Percentiles rank a stretch among this genome's conserved stretches.
These are phyloP conservation scores for Folsomia candida DNA, from an alignment of 2,888 invertebrate species.

Conservation along the genomic window DNA sequence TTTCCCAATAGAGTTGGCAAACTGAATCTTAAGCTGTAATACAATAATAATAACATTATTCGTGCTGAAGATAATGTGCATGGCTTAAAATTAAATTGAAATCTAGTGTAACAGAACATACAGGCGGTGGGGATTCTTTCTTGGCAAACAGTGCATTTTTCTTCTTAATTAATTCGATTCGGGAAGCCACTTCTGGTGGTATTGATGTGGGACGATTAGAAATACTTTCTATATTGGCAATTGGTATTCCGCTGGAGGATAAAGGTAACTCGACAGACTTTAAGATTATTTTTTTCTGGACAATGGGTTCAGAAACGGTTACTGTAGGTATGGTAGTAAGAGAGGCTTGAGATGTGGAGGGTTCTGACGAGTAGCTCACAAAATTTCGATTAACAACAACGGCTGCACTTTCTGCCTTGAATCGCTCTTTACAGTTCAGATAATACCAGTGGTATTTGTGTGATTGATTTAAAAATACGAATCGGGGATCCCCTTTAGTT, in stretches of 20 bases:
- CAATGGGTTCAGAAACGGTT: not conserved
- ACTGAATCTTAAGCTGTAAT: slow-evolving; percentile 7
- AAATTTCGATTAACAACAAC: slow-evolving; percentile 45
- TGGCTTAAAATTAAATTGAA: not conserved
- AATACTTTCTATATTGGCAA: slow-evolving; percentile 25
- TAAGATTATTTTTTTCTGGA: not conserved
- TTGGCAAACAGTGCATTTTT: slow-evolving; percentile 18
- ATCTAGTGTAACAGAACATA: too few species aligned
- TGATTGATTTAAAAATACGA: slow-evolving; percentile 76
- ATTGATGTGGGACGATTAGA: slow-evolving; percentile 22
- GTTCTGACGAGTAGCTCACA: slow-evolving; percentile 33
- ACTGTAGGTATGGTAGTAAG: not conserved
- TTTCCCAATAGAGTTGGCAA: slow-evolving; percentile 8
- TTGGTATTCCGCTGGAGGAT: slow-evolving; percentile 22
- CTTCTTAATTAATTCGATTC: slow-evolving; percentile 22
- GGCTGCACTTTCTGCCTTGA: slow-evolving; percentile 37
- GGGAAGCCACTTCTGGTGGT: slow-evolving; percentile 22
- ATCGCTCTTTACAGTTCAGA: slow-evolving; percentile 52
- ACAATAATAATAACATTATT: slow-evolving; percentile 21
- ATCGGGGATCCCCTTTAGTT: slow-evolving; percentile 78
- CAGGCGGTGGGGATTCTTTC: slow-evolving; percentile 3
- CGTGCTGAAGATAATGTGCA: not conserved
- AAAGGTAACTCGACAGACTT: slow-evolving; percentile 13
- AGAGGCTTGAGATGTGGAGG: not conserved
- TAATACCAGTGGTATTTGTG: slow-evolving; percentile 82